Base-by-base conservation (phyloP, 1,140 invertebrate genomes). In the Neuroterus valhalla region DNA sequence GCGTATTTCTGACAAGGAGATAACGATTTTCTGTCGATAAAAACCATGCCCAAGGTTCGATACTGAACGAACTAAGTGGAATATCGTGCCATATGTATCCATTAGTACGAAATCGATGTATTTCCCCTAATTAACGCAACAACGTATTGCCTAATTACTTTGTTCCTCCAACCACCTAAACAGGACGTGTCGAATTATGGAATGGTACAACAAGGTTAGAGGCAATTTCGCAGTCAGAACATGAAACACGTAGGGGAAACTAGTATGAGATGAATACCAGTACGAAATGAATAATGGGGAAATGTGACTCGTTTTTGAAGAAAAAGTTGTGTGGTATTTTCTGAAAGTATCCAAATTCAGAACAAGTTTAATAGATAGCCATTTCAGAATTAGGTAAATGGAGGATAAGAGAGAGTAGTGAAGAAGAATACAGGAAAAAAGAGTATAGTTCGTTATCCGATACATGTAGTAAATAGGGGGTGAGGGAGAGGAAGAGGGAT, bases 21-120 rank as follows among this genome's bases (percentile, higher is more conserved):
- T 85, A 87, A 87, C 76, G 82, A 86, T 86, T 86, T 86, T 81
- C 81, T 84, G 82, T 85, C 84, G 81, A 85, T 81, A 78, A 81
- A 79, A 75, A 69, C 52, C 48, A 48, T 48, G 26, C 71, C 66
- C 70, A 52, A 67, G 48, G 43, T 71, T 69, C 45, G 50, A 70
- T 76, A 55, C 50, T 71, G 66, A 76, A 45, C 66, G 48, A 70
- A 67, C 67, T 43, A 71, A 76, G 68, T 70, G 71, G 45, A 74
- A 44, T 74, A 76, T 74, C 52, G 68, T 71, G 44, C 23, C 66
- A 66, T 72, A 44, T 48, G 38, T 45, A 75, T 48, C 72, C 46
- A 71, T 38, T 66, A 72, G 70, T 76, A 76, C 76, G 74, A 76
- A 78, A 80, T 76, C 72, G 74, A 80, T 76, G 79, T 74, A 80